Conservation (phyloP, 2,797 vertebrate species). For the Decapterus maruadsi region DNA sequence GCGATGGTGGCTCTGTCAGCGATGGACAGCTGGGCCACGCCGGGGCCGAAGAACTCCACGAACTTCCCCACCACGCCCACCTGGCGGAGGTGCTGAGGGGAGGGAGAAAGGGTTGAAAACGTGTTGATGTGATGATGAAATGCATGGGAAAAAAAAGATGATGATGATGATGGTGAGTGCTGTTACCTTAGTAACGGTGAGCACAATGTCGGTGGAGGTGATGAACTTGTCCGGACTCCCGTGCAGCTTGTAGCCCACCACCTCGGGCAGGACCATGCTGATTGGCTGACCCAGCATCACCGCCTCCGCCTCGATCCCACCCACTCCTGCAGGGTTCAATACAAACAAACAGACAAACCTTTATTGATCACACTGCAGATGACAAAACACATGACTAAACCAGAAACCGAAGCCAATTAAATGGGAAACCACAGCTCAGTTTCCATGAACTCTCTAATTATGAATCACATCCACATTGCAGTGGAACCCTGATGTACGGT, state of each 20-base stretch:
- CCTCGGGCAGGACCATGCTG: slow-evolving; percentile 98
- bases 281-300: slow-evolving; percentile 99
- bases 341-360: no score
- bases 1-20: slow-evolving; percentile 97
- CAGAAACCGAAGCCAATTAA: no score
- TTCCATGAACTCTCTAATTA: no score
- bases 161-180: no score
- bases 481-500: no score
- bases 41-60: slow-evolving; percentile 97
- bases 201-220: slow-evolving; percentile 98
- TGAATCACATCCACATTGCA: no score
- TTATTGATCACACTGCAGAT: not conserved
- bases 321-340: slow-evolving; percentile 87
- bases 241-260: slow-evolving; percentile 92
- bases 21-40: slow-evolving; percentile 94
- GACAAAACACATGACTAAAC: no score
- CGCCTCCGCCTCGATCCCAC: slow-evolving; percentile 98
- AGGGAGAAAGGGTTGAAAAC: not conserved
- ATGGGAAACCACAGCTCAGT: no score
- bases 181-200: slow-evolving; percentile 96
- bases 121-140: not conserved
- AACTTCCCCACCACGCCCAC: slow-evolving; percentile 97
- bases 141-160: not conserved
- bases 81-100: slow-evolving; percentile 88
- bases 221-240: slow-evolving; percentile 91